Percentiles rank a stretch among this genome's conserved stretches.
Conservation (phyloP, 1,140 invertebrate genomes). For the Nebria ingens region DNA sequence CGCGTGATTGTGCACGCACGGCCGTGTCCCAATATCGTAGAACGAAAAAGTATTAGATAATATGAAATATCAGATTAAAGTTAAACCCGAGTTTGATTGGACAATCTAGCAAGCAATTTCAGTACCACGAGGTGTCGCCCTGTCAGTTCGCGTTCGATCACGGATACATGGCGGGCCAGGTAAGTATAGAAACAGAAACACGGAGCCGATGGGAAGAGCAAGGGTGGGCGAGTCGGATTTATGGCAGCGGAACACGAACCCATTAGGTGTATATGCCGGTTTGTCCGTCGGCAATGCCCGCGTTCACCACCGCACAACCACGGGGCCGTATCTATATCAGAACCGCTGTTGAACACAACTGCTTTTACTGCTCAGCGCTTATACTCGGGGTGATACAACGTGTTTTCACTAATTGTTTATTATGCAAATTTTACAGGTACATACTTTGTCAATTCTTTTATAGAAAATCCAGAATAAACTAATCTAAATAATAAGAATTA, state of each 20-base stretch:
- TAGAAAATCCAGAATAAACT: no score
- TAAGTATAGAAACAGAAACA: background rate
- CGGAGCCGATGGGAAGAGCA: background rate
- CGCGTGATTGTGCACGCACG: background rate
- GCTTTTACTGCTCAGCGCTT: background rate
- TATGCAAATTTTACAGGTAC: slow-evolving; percentile 10
- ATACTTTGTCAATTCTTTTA: no score
- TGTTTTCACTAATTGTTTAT: slow-evolving; percentile 7
- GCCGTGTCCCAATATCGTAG: background rate
- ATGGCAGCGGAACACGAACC: background rate
- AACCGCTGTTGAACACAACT: background rate
- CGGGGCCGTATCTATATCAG: background rate
- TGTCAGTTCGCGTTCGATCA: background rate
- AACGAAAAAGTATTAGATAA: no score
- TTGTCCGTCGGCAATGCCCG: background rate
- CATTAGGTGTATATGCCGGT: background rate
- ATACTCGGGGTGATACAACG: background rate
- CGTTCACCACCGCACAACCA: background rate
- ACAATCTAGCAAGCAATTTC: slow-evolving; percentile 3
- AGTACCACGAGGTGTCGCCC: slow-evolving; percentile 1
- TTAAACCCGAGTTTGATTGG: slow-evolving; percentile 2
- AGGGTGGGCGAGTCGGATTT: background rate
- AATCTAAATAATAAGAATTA: no score
- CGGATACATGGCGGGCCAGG: background rate
- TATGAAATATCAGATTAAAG: slow-evolving; percentile 3